Base-by-base conservation (phyloP, 2,888 invertebrate species). In the Halictus quadricinctus region DNA sequence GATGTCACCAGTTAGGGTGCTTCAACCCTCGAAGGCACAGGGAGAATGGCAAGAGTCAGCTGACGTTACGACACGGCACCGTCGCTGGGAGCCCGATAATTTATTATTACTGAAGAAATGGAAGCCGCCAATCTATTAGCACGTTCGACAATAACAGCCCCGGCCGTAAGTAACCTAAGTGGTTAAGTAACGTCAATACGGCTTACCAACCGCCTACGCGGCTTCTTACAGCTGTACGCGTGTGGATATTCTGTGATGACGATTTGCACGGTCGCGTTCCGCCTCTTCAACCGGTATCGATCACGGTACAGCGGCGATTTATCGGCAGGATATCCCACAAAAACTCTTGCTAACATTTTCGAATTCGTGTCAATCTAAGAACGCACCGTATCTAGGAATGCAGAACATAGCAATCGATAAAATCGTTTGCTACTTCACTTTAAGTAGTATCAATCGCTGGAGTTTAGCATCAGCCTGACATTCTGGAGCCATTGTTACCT, bases 51-150 rank as follows among this genome's bases (percentile, higher is more conserved):
- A 84, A 86, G 81, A 83, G 87, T 74, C 86, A 74, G 60, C 86
- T 84, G 77, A 46, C 81, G 79, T 87, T 86, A 86, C 87, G 84
- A 70, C 89, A 83, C 84, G 79, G 36, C 36, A 36, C 72, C 73
- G 86, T 66, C 18, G 41, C 83, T 78, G 84, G 70, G 88, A 82
- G 81, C 88, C 81, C 86, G 91, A 88, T 91, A 90, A 91, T 91
- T 92, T 92, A 92, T 92, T 90, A 89, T 90, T 87, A 86, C 83
- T 87, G 87, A 87, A 89, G 88, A 91, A 91, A 89, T 91, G 88
- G 90, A 91, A 91, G 90, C 91, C 87, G 87, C 86, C 90, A 88
- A 91, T 91, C 91, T 91, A 92, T 91, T 92, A 92, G 90, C 91
- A 88, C 91, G 88, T 91, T 86, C 90, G 90, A 91, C 91, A 91